phyloP scores from a whole-genome alignment of 2,113 vertebrate genomes.

The Sebastes fasciatus region DNA sequence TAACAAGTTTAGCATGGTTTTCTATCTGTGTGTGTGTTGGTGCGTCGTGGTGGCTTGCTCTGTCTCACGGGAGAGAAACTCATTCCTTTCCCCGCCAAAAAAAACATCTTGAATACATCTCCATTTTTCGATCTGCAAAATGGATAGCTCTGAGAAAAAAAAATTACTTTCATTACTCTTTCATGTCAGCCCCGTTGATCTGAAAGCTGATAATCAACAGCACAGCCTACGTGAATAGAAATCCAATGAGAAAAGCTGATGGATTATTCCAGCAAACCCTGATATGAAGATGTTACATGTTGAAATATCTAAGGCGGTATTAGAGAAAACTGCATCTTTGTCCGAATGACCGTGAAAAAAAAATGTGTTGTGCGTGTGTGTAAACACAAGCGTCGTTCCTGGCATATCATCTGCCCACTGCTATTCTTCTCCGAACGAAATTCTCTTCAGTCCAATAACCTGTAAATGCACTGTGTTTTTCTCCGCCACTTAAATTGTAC shows the following conservation, averaged over 20 bases:
- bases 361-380: background rate
- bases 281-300: background rate
- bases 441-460: slow-evolving; percentile 20
- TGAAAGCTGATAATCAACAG: slow-evolving; percentile 32
- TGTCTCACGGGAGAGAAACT: slow-evolving; percentile 22
- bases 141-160: slow-evolving; percentile 5
- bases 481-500: slow-evolving; percentile 46
- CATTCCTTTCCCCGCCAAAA: slow-evolving; percentile 2
- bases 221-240: background rate
- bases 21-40: background rate
- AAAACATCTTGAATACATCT: slow-evolving; percentile 1
- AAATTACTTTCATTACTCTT: slow-evolving; percentile 36
- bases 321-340: background rate
- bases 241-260: background rate
- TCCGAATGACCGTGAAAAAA: background rate
- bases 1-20: slow-evolving; percentile 30
- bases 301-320: background rate
- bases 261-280: background rate
- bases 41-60: background rate
- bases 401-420: slow-evolving; percentile 1
- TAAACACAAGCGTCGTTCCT: background rate
- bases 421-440: slow-evolving; percentile 1
- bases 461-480: slow-evolving; percentile 44
- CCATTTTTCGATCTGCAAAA: slow-evolving; percentile 2
- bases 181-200: slow-evolving; percentile 34